Conservation (phyloP, 2,113 vertebrate species). For the Orientallactaga bullata region DNA sequence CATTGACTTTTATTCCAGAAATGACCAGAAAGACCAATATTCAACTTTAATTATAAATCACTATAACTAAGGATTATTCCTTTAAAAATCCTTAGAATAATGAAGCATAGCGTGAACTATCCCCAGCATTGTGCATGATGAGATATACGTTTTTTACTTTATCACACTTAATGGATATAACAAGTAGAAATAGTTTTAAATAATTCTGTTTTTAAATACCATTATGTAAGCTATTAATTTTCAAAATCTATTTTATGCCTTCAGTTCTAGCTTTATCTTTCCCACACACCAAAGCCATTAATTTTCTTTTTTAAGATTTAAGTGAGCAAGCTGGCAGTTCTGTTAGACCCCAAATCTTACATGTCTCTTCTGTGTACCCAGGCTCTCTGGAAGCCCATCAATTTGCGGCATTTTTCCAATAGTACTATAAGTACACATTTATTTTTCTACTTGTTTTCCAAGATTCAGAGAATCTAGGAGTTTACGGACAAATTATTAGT, state of each 20-base stretch:
- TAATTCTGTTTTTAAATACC: background rate
- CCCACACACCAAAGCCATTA: background rate
- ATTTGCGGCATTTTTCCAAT: background rate
- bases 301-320: background rate
- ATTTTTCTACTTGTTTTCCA: background rate
- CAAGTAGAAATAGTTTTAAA: too few species aligned
- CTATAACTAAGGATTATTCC: background rate
- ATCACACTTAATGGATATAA: background rate
- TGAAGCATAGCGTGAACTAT: background rate
- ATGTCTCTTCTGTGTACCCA: background rate
- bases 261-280: background rate
- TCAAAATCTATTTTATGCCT: background rate
- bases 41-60: background rate
- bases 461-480: background rate
- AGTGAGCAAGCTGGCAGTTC: background rate
- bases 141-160: background rate
- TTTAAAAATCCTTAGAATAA: background rate
- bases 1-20: slow-evolving; percentile 2
- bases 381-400: background rate
- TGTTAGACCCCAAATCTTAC: background rate
- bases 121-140: background rate
- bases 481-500: background rate
- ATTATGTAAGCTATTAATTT: background rate
- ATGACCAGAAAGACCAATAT: background rate
- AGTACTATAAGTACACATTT: background rate